phyloP scores from a whole-genome alignment of 1,140 invertebrate species.

The Sinella curviseta region DNA sequence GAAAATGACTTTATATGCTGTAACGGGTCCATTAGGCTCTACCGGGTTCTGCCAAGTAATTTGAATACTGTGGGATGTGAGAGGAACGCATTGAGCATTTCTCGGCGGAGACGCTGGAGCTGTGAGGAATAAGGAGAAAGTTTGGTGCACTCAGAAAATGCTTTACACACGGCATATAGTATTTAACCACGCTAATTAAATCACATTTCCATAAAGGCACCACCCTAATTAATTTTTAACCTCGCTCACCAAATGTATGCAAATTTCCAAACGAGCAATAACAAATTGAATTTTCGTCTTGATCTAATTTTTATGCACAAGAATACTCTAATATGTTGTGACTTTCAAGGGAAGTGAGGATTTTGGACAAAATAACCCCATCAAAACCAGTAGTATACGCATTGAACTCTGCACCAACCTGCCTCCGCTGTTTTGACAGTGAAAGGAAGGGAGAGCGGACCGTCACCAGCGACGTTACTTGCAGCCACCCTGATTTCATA shows the following conservation, averaged over 20 bases:
- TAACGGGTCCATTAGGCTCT: slow-evolving; percentile 37
- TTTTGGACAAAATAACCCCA: too few relatives aligned
- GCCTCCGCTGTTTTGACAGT: slow-evolving; percentile 33
- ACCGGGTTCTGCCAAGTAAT: slow-evolving; percentile 58
- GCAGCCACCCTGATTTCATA: slow-evolving; percentile 35
- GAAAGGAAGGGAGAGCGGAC: slow-evolving; percentile 34
- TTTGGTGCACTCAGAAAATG: too few relatives aligned
- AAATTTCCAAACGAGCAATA: neutral
- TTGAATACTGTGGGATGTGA: slow-evolving; percentile 56
- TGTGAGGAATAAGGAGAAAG: slow-evolving; percentile 42
- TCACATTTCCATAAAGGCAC: neutral
- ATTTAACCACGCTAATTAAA: neutral
- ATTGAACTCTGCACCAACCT: slow-evolving; percentile 29
- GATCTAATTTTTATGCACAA: neutral
- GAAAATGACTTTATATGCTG: slow-evolving; percentile 35
- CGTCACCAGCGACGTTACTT: slow-evolving; percentile 39
- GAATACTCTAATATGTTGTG: too few relatives aligned
- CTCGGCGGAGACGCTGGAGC: slow-evolving; percentile 52
- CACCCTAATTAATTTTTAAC: slow-evolving; percentile 8
- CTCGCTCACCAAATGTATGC: neutral
- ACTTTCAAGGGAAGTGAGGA: too few relatives aligned
- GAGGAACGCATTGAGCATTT: slow-evolving; percentile 51
- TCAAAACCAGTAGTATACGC: too few relatives aligned
- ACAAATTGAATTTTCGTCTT: neutral
- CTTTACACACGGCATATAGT: slow-evolving; percentile 4